Evolutionary conservation across 1,140 invertebrate species (phyloP).

Genomic region (Pogonomyrmex californicus): DNA sequence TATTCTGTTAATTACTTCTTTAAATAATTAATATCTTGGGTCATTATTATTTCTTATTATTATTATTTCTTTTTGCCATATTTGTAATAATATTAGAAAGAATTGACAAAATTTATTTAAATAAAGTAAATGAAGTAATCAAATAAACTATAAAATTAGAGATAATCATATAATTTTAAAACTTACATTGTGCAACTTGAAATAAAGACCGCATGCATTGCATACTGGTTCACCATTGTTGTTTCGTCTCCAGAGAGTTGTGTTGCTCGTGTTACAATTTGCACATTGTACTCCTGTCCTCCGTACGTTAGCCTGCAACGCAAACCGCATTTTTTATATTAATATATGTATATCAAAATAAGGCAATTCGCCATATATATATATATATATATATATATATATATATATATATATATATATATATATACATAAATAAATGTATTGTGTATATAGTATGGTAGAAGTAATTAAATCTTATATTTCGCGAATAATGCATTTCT

Average conservation of each 20-base stretch:
- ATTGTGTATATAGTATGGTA: not conserved
- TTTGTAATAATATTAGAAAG: not conserved
- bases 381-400: too few species aligned
- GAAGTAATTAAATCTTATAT: conserved; percentile 5
- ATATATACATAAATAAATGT: conserved; percentile 12
- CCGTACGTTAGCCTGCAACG: conserved; percentile 89
- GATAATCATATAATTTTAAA: not conserved
- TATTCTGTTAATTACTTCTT: not conserved
- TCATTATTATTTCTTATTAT: not conserved
- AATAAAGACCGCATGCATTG: conserved; percentile 97
- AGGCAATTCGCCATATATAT: not conserved
- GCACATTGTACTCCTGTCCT: conserved; percentile 94
- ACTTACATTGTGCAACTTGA: conserved; percentile 95
- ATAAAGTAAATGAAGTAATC: not conserved
- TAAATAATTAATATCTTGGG: not conserved
- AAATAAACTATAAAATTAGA: not conserved
- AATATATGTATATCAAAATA: not conserved
- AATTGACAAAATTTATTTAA: conserved; percentile 25
- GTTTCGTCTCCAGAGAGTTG: conserved; percentile 95
- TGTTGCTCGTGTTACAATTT: conserved; percentile 95
- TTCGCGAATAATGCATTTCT: not conserved
- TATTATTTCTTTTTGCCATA: not conserved
- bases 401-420: too few species aligned
- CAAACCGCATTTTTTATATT: not conserved
- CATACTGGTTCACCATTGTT: conserved; percentile 96